Evolutionary conservation across 1,140 invertebrate species (phyloP), one percentile per base, ranked within the genome.

Genomic region (Heliothis subflexa): DNA sequence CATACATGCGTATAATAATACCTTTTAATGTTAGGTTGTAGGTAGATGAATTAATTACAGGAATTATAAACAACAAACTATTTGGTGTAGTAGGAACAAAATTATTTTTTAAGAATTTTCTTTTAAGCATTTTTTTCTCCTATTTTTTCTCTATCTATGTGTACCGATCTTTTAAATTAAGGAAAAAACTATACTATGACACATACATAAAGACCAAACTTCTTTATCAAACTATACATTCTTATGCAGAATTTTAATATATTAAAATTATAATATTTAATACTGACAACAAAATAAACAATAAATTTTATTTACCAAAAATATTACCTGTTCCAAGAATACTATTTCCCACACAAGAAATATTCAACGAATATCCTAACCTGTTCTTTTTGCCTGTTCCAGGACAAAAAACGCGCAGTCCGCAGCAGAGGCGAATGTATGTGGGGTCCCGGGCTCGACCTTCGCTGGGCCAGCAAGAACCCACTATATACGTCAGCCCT

Each of bases 371-470:
- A 3, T 66, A 18, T 47, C 11, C 16, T 49, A 50, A 70, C 7
- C 16, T 14, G 18, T 10, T 59, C 47, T 76, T 72, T 82, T 76
- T 14, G 68, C 83, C 81, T 0, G 64, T 92, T 92, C 45, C 91
- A 94, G 92, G 92, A 83, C 92, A 94, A 86, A 94, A 94, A 81
- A 92, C 91, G 80, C 91, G 91, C 71, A 91, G 78, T 84, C 83
- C 88, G 86, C 91, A 91, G 82, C 89, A 90, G 91, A 89, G 89
- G 75, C 89, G 91, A 59, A 77, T 85, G 78, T 93, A 88, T 79
- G 86, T 85, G 78, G 90, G 87, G 14, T 78, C 88, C 0, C 80
- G 87, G 9, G 78, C 84, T 0, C 80, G 89, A 3, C 84, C 81
- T 21, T 89, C 91, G 0, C 78, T 90, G 5, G 73, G 82, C 1